Conservation (phyloP, 1,140 invertebrate species). For the Yoshiicerus persimilis region DNA sequence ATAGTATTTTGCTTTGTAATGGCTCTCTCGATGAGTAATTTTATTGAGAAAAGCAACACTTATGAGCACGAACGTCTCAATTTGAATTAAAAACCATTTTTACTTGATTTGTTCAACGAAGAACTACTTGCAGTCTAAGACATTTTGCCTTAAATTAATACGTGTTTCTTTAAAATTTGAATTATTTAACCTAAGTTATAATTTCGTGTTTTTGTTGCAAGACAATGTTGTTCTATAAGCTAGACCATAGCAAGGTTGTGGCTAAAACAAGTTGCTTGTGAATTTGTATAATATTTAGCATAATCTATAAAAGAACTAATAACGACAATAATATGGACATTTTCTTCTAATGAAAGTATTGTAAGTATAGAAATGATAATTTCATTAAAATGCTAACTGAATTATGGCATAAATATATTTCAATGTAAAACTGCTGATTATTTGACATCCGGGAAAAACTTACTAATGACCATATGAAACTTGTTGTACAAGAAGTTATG, state of each 20-base stretch:
- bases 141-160: no score
- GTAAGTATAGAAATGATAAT: not conserved
- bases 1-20: no score
- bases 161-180: no score
- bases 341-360: not conserved
- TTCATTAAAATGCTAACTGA: conserved; percentile 3
- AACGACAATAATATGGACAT: not conserved
- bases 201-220: no score
- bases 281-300: not conserved
- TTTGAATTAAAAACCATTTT: no score
- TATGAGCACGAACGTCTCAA: no score
- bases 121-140: no score
- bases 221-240: no score
- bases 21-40: no score
- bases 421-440: not conserved
- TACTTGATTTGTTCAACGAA: no score
- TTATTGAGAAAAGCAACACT: no score
- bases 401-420: conserved; percentile 6
- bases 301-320: not conserved
- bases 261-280: not conserved
- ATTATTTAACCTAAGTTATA: no score
- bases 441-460: conserved; percentile 12
- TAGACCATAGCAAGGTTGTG: not conserved
- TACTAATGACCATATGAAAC: conserved; percentile 5
- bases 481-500: not conserved